These are phyloP conservation scores for Bergia puertoricense DNA, from an alignment of 92 coral and sea anemone genomes.

Conservation along the genomic window DNA sequence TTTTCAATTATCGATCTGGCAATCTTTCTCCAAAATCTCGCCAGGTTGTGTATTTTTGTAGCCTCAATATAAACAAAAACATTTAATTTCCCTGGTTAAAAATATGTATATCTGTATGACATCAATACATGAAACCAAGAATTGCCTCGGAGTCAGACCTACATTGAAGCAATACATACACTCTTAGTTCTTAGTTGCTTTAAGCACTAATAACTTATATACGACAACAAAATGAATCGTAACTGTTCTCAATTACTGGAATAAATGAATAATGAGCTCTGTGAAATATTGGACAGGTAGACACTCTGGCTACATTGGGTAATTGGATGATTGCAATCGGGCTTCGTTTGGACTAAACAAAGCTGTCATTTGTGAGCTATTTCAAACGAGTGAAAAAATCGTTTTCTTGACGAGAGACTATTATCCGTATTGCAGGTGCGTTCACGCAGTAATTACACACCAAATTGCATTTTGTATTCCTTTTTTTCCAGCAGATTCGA, in stretches of 20 bases:
- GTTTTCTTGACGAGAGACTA: not conserved
- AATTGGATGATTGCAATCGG: slow-evolving; percentile 1
- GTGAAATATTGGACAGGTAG: not conserved
- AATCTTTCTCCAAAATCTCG: too few species aligned
- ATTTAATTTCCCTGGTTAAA: too few species aligned
- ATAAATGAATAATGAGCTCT: not conserved
- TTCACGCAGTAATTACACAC: not conserved
- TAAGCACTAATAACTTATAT: not conserved
- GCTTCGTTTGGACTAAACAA: not conserved
- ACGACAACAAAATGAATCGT: not conserved
- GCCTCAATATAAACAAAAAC: too few species aligned
- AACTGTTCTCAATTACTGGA: slow-evolving; percentile 21
- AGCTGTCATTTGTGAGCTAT: slow-evolving; percentile 7
- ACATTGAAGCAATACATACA: too few species aligned
- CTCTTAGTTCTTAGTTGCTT: not conserved
- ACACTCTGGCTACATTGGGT: slow-evolving; percentile 13
- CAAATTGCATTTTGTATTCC: slow-evolving; percentile 1
- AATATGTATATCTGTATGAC: too few species aligned
- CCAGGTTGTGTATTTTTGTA: too few species aligned
- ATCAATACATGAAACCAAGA: too few species aligned
- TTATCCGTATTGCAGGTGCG: not conserved
- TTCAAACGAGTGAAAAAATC: not conserved
- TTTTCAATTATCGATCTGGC: too few species aligned
- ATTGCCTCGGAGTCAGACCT: too few species aligned
- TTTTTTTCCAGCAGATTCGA: not conserved